phyloP scores from a whole-genome alignment of 92 coral and sea anemone genomes.

The Palythoa caribaeorum region DNA sequence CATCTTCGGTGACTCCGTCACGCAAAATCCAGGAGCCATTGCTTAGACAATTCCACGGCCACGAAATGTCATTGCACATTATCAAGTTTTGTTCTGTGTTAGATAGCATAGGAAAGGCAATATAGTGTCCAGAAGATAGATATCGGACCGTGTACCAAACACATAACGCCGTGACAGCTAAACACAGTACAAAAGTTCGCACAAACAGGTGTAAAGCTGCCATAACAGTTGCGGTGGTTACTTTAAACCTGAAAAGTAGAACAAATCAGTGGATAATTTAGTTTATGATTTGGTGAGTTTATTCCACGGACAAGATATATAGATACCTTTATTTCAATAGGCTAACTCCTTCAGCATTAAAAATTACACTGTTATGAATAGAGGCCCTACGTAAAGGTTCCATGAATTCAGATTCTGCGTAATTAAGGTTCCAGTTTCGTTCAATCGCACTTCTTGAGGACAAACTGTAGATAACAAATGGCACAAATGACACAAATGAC shows the following conservation, averaged over 20 bases:
- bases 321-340: no score
- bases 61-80: background rate
- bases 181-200: background rate
- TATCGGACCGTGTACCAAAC: background rate
- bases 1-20: slow-evolving; percentile 50
- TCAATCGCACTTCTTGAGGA: no score
- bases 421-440: no score
- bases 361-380: no score
- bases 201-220: background rate
- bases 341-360: no score
- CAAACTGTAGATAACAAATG: no score
- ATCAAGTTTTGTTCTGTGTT: background rate
- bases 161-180: background rate
- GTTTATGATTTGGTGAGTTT: no score
- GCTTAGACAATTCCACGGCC: slow-evolving; percentile 53
- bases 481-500: no score
- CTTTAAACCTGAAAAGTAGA: background rate
- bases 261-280: background rate
- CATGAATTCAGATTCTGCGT: no score
- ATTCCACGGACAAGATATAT: no score
- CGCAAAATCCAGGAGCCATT: slow-evolving; percentile 67
- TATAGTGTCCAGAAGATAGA: background rate
- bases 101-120: background rate
- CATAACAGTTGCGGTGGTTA: background rate
- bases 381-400: no score